Evolutionary conservation across 2,888 invertebrate genomes (phyloP).

Genomic region (Drosophila pseudotalamancana): DNA sequence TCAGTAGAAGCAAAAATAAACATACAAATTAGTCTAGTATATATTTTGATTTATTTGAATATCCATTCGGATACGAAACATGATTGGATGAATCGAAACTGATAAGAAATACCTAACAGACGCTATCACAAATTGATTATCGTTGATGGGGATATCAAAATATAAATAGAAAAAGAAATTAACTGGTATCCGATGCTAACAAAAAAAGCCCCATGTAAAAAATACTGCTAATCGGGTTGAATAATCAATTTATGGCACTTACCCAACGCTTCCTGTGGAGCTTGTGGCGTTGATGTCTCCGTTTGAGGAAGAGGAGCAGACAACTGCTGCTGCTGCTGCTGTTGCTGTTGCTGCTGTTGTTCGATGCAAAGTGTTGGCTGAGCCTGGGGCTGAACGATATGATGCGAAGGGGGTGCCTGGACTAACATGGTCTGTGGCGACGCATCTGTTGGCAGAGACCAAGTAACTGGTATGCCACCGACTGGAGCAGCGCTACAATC

Average conservation of each 20-base stretch:
- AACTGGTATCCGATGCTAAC: constrained; percentile 21
- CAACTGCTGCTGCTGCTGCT: constrained; percentile 28
- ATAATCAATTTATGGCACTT: constrained; percentile 37
- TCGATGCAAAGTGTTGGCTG: constrained; percentile 54
- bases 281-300: constrained; percentile 55
- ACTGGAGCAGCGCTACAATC: constrained; percentile 66
- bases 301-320: constrained; percentile 37
- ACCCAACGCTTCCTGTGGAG: constrained; percentile 57
- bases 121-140: constrained; percentile 11
- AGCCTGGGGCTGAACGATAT: constrained; percentile 59
- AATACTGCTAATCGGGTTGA: constrained; percentile 14
- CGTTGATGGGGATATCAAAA: constrained; percentile 2
- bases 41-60: not conserved
- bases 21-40: not conserved
- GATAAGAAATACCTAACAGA: constrained; percentile 8
- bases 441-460: constrained; percentile 60
- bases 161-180: constrained; percentile 1
- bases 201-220: not conserved
- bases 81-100: not conserved
- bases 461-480: constrained; percentile 57
- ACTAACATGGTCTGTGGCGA: constrained; percentile 46
- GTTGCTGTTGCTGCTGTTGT: constrained; percentile 48
- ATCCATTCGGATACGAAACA: not conserved
- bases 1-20: not conserved
- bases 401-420: constrained; percentile 58